Evolutionary conservation across 2,797 vertebrate species (phyloP).

Genomic region (Nyctibius grandis): DNA sequence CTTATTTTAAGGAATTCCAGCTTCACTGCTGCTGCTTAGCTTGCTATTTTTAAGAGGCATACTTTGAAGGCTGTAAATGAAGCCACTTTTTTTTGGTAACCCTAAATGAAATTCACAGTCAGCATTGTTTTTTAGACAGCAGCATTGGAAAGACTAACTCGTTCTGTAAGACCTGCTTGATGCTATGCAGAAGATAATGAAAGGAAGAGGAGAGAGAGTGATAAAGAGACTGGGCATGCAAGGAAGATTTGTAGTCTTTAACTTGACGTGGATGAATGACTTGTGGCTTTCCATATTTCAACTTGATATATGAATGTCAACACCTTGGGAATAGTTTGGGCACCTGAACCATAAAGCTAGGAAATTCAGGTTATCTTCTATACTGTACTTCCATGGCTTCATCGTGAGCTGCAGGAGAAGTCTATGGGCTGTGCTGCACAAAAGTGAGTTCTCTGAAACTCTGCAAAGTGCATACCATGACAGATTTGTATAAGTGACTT

Average conservation of each 20-base stretch:
- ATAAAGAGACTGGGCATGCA: background rate
- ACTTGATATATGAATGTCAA: background rate
- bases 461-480: background rate
- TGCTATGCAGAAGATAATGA: background rate
- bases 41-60: background rate
- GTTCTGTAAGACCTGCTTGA: background rate
- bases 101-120: background rate
- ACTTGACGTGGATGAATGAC: background rate
- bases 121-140: background rate
- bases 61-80: background rate
- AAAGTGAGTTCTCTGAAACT: background rate
- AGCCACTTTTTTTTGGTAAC: background rate
- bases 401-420: background rate
- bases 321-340: background rate
- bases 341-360: background rate
- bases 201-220: background rate
- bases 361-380: background rate
- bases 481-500: background rate
- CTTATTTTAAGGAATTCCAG: background rate
- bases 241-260: slow-evolving; percentile 30
- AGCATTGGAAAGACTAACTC: background rate
- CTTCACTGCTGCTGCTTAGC: background rate
- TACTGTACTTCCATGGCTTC: background rate
- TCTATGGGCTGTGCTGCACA: background rate
- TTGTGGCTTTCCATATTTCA: background rate